These are phyloP conservation scores for Cynopterus brachyotis DNA, from an alignment of 2,113 vertebrate species.

Conservation along the genomic window DNA sequence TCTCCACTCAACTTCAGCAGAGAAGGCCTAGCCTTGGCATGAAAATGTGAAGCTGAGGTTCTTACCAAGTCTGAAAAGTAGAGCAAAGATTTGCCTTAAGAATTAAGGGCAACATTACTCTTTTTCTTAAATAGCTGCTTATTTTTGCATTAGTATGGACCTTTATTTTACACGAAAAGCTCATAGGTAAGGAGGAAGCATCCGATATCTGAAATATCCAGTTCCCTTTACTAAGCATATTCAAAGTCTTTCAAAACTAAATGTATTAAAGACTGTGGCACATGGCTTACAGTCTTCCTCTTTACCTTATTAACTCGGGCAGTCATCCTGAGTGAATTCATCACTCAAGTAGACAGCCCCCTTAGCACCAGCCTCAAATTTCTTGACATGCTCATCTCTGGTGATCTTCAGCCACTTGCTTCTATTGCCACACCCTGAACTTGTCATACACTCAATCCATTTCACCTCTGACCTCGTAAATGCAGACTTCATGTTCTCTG, in stretches of 20 bases:
- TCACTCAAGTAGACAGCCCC: not conserved
- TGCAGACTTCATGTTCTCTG: not conserved
- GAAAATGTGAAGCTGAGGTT: conserved; percentile 34
- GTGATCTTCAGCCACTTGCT: not conserved
- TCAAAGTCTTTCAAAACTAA: not conserved
- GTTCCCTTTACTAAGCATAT: not conserved
- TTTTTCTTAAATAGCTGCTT: conserved; percentile 47
- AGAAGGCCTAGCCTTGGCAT: conserved; percentile 32
- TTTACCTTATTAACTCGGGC: not conserved
- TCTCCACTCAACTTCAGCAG: conserved; percentile 4
- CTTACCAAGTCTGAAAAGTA: conserved; percentile 33
- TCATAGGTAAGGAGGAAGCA: not conserved
- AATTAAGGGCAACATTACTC: conserved; percentile 19
- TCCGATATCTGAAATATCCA: not conserved
- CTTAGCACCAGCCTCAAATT: not conserved
- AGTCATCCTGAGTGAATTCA: not conserved
- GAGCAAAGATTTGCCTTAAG: conserved; percentile 31
- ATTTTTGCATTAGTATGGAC: not conserved
- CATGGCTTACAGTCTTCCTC: not conserved
- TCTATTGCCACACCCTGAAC: not conserved
- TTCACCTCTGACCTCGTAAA: not conserved
- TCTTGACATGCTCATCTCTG: not conserved
- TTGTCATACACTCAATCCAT: not conserved
- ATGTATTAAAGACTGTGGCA: conserved; percentile 31
- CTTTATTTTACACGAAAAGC: conserved; percentile 27